phyloP scores from a whole-genome alignment of 2,797 vertebrate genomes.

The Tachyglossus aculeatus region DNA sequence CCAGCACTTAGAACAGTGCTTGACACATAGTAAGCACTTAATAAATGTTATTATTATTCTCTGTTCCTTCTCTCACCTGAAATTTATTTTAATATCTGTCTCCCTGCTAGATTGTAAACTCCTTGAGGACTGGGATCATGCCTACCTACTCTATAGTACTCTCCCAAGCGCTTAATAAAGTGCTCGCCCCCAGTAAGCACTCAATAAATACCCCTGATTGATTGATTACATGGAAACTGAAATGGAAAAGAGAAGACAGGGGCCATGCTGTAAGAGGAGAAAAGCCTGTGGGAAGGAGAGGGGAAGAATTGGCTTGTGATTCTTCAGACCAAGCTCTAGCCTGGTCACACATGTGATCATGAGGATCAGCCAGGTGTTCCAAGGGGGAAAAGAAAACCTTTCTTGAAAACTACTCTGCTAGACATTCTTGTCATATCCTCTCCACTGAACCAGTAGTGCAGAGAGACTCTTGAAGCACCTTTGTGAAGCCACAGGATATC shows the following conservation, averaged over 20 bases:
- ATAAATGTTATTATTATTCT: too few relatives aligned
- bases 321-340: neutral
- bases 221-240: neutral
- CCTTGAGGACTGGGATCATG: too few relatives aligned
- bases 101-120: too few relatives aligned
- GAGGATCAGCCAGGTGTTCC: too few relatives aligned
- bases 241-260: neutral
- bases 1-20: too few relatives aligned
- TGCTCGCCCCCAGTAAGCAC: neutral
- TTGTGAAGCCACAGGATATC: constrained; percentile 28
- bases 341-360: neutral
- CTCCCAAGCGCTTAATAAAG: too few relatives aligned
- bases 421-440: constrained; percentile 39
- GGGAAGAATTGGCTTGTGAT: neutral
- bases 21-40: too few relatives aligned
- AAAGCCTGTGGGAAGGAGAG: neutral
- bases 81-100: too few relatives aligned
- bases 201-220: neutral
- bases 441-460: constrained; percentile 35
- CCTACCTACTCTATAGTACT: too few relatives aligned
- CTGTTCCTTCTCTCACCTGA: too few relatives aligned
- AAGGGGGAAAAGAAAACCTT: too few relatives aligned
- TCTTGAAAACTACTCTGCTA: neutral
- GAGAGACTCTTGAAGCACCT: constrained; percentile 11
- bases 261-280: neutral